Evolutionary conservation across 2,797 vertebrate species (phyloP).

Genomic region (Corythornis leucogaster): DNA sequence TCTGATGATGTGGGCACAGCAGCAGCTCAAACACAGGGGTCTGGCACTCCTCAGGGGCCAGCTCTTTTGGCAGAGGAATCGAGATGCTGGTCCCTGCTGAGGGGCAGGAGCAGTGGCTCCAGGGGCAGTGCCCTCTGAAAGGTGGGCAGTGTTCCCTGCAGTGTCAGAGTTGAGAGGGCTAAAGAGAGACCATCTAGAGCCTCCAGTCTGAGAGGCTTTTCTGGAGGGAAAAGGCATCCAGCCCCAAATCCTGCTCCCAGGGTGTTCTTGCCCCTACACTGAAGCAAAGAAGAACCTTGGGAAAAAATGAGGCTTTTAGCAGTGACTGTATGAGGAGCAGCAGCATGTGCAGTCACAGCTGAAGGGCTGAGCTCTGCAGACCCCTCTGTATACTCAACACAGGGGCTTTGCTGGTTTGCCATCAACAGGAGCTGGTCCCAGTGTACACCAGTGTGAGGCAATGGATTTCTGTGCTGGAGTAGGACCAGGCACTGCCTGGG

Average conservation of each 20-base stretch:
- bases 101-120: not conserved
- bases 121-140: not conserved
- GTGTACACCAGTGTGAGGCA: fast-evolving
- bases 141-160: not conserved
- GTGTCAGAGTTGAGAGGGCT: not conserved
- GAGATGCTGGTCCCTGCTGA: fast-evolving
- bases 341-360: not conserved
- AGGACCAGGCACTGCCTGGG: not conserved
- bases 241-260: not conserved
- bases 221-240: not conserved
- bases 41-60: not conserved
- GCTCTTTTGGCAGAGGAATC: not conserved
- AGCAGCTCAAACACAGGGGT: fast-evolving
- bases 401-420: not conserved
- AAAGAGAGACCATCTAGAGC: not conserved
- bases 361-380: not conserved
- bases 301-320: not conserved
- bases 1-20: not conserved
- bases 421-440: not conserved
- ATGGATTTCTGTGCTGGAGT: not conserved
- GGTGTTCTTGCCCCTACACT: not conserved
- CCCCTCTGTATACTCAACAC: fast-evolving
- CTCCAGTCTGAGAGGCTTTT: not conserved
- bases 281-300: not conserved
- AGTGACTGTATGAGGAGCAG: not conserved